Evolutionary conservation across 2,888 invertebrate genomes (phyloP).

Genomic region (Apotomis capreana): DNA sequence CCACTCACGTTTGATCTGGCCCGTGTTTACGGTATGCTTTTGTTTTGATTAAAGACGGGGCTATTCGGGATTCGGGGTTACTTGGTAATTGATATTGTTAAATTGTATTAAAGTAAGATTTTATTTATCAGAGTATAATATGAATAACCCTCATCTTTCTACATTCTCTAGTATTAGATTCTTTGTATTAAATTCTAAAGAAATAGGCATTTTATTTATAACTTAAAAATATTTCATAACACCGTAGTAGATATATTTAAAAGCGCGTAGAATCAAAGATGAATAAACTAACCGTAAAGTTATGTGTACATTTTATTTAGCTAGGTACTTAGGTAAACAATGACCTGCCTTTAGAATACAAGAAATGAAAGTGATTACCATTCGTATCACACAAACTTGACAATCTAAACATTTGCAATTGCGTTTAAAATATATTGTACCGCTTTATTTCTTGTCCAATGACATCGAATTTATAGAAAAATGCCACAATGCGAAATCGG

Average conservation of each 20-base stretch:
- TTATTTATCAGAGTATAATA: background rate
- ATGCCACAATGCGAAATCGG: slow-evolving; percentile 1
- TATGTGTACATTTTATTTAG: too few relatives aligned
- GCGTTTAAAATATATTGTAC: slow-evolving; percentile 17
- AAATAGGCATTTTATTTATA: too few relatives aligned
- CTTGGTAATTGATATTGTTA: background rate
- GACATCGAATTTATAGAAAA: slow-evolving; percentile 13
- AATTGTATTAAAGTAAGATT: background rate
- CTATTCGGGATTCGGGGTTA: background rate
- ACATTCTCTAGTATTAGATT: too few relatives aligned
- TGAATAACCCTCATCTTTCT: too few relatives aligned
- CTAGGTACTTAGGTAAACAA: too few relatives aligned
- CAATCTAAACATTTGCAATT: slow-evolving; percentile 9
- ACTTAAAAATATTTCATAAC: too few relatives aligned
- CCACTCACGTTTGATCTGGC: slow-evolving; percentile 25
- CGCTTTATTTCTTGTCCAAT: slow-evolving; percentile 12
- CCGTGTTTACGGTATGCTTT: slow-evolving; percentile 28
- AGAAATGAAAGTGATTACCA: background rate
- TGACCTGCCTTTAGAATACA: too few relatives aligned
- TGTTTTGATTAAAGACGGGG: slow-evolving; percentile 28
- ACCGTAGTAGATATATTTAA: too few relatives aligned
- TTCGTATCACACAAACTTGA: slow-evolving; percentile 2
- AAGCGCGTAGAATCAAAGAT: too few relatives aligned
- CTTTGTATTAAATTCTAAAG: too few relatives aligned
- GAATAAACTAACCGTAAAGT: too few relatives aligned